A percentile compares a stretch with the other conserved stretches of the same genome.
Evolutionary conservation across 2,113 vertebrate genomes (phyloP).

Genomic region (Macrotis lagotis): DNA sequence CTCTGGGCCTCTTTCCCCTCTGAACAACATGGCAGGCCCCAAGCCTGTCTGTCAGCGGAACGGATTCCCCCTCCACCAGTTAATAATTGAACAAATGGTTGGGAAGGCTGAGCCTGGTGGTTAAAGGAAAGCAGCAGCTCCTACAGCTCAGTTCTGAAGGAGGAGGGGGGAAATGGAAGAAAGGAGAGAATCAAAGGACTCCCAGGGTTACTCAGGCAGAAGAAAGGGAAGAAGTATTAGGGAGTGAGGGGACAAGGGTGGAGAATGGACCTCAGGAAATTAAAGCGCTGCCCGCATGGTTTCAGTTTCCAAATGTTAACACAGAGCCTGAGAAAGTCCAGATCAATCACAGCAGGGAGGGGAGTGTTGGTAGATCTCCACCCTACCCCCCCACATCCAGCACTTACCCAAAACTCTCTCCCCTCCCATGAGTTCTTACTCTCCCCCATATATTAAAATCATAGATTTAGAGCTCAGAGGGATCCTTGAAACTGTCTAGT

Average conservation of each 20-base stretch:
- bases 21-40: not conserved
- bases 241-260: not conserved
- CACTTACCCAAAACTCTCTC: not conserved
- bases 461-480: not conserved
- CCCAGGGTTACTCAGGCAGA: not conserved
- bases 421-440: not conserved
- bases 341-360: not conserved
- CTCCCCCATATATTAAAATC: not conserved
- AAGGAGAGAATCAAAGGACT: not conserved
- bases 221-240: not conserved
- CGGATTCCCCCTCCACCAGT: not conserved
- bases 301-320: not conserved
- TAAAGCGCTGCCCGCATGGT: not conserved
- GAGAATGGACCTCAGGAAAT: not conserved
- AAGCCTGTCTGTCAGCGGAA: not conserved
- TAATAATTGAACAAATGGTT: slow-evolving; percentile 1
- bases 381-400: not conserved
- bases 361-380: not conserved
- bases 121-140: not conserved
- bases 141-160: not conserved
- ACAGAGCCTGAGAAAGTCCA: not conserved
- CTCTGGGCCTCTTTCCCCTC: not conserved
- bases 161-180: not conserved
- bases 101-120: not conserved
- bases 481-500: not conserved